Conservation (phyloP, 2,113 vertebrate genomes). For the human region GRCh38 chr2:214003501-214004000, state of each 20-base stretch:
- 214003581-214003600: not conserved
- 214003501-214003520: not conserved
- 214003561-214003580: not conserved
- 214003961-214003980: not conserved
- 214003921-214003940: not conserved
- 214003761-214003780: not conserved
- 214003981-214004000: not conserved
- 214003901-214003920: not conserved
- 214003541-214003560: not conserved
- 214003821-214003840: not conserved
- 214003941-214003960: not conserved
- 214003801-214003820: not conserved
- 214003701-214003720: not conserved
- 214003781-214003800: not conserved
- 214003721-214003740: not conserved
- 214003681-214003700: not conserved
- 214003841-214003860: not conserved
- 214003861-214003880: not conserved
- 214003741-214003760: not conserved
- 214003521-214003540: not conserved
- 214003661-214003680: not conserved
- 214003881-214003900: not conserved
- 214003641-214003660: not conserved
- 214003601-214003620: not conserved
- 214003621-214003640: not conserved